phyloP scores from a whole-genome alignment of 2,113 vertebrate species.

The Mustela lutreola region DNA sequence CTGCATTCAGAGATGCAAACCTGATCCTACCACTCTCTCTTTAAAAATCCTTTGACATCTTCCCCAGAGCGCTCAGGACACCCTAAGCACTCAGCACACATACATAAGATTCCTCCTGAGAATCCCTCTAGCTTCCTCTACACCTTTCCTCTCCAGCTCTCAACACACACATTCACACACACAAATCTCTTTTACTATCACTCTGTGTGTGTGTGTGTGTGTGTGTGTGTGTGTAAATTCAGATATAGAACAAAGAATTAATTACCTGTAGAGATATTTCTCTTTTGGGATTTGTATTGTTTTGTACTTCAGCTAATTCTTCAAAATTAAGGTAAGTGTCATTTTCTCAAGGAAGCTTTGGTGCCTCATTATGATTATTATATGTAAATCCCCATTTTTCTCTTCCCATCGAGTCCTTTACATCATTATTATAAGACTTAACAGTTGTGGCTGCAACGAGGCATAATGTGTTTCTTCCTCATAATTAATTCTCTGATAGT shows the following conservation, averaged over 20 bases:
- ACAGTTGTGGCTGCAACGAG: background rate
- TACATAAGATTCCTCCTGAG: background rate
- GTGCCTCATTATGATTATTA: background rate
- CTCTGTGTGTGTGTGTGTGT: no score
- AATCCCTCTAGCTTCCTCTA: background rate
- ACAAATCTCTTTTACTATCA: background rate
- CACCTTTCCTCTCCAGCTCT: background rate
- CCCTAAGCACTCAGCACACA: no score
- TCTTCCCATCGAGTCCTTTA: background rate
- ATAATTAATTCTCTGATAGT: background rate
- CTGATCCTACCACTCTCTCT: background rate
- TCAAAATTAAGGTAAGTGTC: background rate
- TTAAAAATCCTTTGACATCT: background rate
- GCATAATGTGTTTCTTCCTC: background rate
- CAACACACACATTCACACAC: background rate
- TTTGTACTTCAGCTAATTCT: background rate
- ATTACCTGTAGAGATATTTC: background rate
- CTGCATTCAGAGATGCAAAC: background rate
- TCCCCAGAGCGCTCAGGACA: background rate
- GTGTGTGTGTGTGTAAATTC: background rate
- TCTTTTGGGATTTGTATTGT: constrained; percentile 19
- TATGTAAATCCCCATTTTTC: background rate
- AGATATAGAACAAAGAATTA: background rate
- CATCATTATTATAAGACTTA: background rate
- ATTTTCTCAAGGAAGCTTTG: background rate